Evolutionary conservation across 2,113 vertebrate species (phyloP), one percentile per base, ranked within the genome.

Genomic region (Rhinoptilus africanus): DNA sequence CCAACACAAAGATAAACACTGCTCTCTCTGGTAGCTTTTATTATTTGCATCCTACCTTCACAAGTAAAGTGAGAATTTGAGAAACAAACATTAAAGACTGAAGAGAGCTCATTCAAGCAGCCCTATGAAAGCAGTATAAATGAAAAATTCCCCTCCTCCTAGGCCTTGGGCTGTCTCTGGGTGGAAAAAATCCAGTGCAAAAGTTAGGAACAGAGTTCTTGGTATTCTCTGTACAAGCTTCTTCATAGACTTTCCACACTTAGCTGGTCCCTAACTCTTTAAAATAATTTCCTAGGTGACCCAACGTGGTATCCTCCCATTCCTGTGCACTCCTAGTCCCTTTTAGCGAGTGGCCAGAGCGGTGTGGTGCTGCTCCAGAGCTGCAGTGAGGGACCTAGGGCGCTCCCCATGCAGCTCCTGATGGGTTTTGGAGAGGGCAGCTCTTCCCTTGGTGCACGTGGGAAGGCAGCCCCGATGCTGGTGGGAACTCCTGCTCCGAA

Each of bases 261-360:
- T 73, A 22, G 1, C 11, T 45, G 18, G 27, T 45, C 27, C 4
- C 4, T 35, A 50, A 22, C 14, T 4, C 60, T 59, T 54, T 18
- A 74, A 54, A 77, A 20, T 28, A 18, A 54, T 34, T 63, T 50
- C 28, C 6, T 64, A 8, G 5, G 16, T 88, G 71, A 54, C 12
- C 19, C 13, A 20, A 10, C 3, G 8, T 6, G 0, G 4, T n/a
- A 13, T 51, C 28, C 19, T 89, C 5, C 10, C 15, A 19, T 26
- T 15, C 54, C 45, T 50, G 2, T n/a, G 35, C 3, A 14, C 3
- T 23, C n/a, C 12, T 23, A 9, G 10, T 12, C 54, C 23, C 15
- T 72, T 60, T 75, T 35, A 20, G 5, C 0, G 5, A 34, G 30
- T 14, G n/a, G 16, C n/a, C 4, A 1, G 18, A 54, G 37, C 0